Base-by-base conservation (phyloP, 2,888 invertebrate species). In the Drosophila histrio region DNA sequence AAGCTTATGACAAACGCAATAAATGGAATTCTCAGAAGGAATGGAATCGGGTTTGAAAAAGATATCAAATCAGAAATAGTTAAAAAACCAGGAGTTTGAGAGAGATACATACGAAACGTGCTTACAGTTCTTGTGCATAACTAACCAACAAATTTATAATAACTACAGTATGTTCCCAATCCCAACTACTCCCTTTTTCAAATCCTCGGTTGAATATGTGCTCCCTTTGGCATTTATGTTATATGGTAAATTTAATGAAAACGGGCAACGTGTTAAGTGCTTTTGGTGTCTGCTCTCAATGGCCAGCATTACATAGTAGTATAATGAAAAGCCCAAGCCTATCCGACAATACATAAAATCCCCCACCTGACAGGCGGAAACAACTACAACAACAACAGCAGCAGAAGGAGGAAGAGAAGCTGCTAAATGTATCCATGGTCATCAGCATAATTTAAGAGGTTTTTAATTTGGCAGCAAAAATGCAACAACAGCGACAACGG, bases 381-480 rank as follows among this genome's bases (percentile, higher is more conserved):
- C 43, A 34, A n/a, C 17, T 22, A 21, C 3, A 41, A 22, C 39
- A 41, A 13, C 22, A 13, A 8, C 34, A 13, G 13, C 32, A 9
- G n/a, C 17, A 32, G 24, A 8, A 24, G 4, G 30, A 32, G 32
- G 24, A 13, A 22, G 44, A 26, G 26, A 7, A 34, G 36, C 24
- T 28, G 46, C 28, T 11, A 59, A 30, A 60, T 74, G 49, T 63
- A 53, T 72, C 39, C 80, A 28, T 67, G 87, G 87, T 78, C 81
- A 84, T 84, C 81, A 82, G 81, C 81, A 82, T 82, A 82, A 82
- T 87, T 82, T 87, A 87, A 84, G 85, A 80, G 85, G 85, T 81
- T 87, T 87, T 84, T 87, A 82, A 87, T 82, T 82, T 82, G 68
- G 81, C 69, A 65, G 72, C 54, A 67, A 87, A 82, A 82, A 76